Evolutionary conservation across 2,797 vertebrate species (phyloP).

Genomic region (Phoxinus dragarum): DNA sequence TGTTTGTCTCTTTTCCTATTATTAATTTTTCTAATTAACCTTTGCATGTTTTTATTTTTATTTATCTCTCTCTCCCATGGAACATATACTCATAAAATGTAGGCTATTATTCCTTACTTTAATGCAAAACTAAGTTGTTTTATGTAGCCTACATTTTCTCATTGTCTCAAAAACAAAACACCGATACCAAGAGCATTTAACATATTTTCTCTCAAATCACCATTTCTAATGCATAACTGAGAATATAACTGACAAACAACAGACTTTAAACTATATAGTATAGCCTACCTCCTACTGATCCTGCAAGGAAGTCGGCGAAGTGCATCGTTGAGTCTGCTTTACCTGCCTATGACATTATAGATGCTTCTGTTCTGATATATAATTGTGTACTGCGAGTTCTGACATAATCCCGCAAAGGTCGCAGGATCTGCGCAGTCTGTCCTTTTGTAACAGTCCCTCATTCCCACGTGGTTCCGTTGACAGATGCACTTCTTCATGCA

Average conservation of each 20-base stretch:
- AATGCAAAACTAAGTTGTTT: neutral
- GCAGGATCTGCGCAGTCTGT: neutral
- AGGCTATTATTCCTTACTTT: no score
- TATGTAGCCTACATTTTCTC: neutral
- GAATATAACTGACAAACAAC: neutral
- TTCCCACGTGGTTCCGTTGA: conserved; percentile 20
- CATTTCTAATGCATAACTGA: no score
- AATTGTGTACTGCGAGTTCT: neutral
- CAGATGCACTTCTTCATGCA: neutral
- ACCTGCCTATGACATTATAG: neutral
- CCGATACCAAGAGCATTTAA: neutral
- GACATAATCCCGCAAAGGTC: neutral
- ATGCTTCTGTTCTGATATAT: neutral
- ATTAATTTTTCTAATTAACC: no score
- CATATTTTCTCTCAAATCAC: neutral
- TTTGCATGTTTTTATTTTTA: no score
- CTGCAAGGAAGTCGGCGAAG: conserved; percentile 73
- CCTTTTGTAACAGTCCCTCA: conserved; percentile 23
- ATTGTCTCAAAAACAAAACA: neutral
- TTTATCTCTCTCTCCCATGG: no score
- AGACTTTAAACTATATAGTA: neutral
- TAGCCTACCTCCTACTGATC: conserved; percentile 71
- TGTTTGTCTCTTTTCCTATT: no score
- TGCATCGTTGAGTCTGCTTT: conserved; percentile 51
- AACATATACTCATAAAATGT: no score